Percentiles rank a stretch among this genome's conserved stretches.
Evolutionary conservation across 2,797 vertebrate species (phyloP).

Genomic region (Percopsis omiscomaycus): DNA sequence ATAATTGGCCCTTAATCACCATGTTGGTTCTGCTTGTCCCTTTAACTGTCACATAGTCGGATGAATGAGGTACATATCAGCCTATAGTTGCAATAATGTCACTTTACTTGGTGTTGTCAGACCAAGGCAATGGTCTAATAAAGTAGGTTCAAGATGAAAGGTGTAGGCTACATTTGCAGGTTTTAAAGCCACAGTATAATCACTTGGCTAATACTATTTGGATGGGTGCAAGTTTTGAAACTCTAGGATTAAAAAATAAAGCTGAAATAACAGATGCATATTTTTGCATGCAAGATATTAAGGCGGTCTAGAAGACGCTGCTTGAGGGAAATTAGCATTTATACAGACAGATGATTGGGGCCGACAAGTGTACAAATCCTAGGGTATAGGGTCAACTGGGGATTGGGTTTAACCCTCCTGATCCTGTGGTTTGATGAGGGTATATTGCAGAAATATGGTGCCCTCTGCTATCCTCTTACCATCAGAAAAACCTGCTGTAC

Average conservation of each 20-base stretch:
- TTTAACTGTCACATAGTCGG: constrained; percentile 77
- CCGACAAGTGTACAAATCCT: constrained; percentile 31
- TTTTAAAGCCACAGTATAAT: constrained; percentile 70
- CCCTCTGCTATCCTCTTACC: constrained; percentile 71
- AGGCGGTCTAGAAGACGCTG: constrained; percentile 53
- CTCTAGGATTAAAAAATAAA: constrained; percentile 82
- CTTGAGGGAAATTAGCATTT: constrained; percentile 66
- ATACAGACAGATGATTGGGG: constrained; percentile 48
- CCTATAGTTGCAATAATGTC: constrained; percentile 68
- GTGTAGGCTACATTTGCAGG: constrained; percentile 61
- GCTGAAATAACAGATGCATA: constrained; percentile 69
- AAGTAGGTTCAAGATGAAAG: constrained; percentile 75
- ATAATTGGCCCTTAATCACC: constrained; percentile 78
- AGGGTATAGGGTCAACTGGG: constrained; percentile 38
- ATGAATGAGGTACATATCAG: constrained; percentile 76
- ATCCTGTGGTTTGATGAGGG: constrained; percentile 80
- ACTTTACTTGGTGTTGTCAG: constrained; percentile 78
- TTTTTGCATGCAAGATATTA: constrained; percentile 73
- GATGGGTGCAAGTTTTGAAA: constrained; percentile 75
- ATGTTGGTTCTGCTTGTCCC: constrained; percentile 78
- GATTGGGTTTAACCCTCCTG: constrained; percentile 55
- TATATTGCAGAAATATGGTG: constrained; percentile 78
- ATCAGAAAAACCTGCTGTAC: constrained; percentile 47
- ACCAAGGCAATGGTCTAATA: constrained; percentile 72
- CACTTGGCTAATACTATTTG: constrained; percentile 78